phyloP scores from a whole-genome alignment of 1,140 invertebrate species.

The Drosophila pachea region DNA sequence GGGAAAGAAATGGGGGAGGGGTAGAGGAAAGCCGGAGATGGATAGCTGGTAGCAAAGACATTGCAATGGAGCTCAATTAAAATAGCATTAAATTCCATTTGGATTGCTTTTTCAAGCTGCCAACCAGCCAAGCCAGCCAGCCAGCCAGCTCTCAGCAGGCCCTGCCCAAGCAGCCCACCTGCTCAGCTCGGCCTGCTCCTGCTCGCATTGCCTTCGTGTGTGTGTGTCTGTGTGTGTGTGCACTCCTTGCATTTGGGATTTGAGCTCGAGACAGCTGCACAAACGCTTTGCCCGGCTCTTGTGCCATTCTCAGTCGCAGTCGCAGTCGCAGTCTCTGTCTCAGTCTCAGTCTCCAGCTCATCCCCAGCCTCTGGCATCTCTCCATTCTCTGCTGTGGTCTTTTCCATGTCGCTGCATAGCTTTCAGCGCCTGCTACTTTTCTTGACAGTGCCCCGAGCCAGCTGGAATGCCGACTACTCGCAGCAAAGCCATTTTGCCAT shows the following conservation, averaged over 20 bases:
- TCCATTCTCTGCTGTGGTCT: slow-evolving; percentile 61
- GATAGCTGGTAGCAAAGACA: slow-evolving; percentile 32
- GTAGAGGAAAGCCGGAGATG: neutral
- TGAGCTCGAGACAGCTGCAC: slow-evolving; percentile 59
- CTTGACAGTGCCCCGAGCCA: slow-evolving; percentile 45
- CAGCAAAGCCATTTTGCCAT: slow-evolving; percentile 50
- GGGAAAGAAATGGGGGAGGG: neutral
- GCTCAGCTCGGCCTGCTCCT: neutral
- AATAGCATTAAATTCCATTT: slow-evolving; percentile 74
- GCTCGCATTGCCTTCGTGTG: slow-evolving; percentile 46
- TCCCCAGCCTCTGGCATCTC: slow-evolving; percentile 2
- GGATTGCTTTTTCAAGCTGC: slow-evolving; percentile 60
- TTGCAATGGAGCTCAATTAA: slow-evolving; percentile 67
- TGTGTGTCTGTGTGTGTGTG: slow-evolving; percentile 1
- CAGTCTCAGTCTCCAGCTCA: neutral
- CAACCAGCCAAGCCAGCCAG: slow-evolving; percentile 27
- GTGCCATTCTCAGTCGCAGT: neutral
- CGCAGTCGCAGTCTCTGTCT: neutral
- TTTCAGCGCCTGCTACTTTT: slow-evolving; percentile 63
- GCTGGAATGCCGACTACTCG: slow-evolving; percentile 54
- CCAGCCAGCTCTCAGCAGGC: slow-evolving; percentile 6
- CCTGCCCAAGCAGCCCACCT: neutral
- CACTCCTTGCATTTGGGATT: slow-evolving; percentile 72
- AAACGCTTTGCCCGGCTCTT: slow-evolving; percentile 29
- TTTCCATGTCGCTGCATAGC: slow-evolving; percentile 72